Evolutionary conservation across 2,888 invertebrate genomes (phyloP).

Genomic region (Stenchaetothrips biformis): DNA sequence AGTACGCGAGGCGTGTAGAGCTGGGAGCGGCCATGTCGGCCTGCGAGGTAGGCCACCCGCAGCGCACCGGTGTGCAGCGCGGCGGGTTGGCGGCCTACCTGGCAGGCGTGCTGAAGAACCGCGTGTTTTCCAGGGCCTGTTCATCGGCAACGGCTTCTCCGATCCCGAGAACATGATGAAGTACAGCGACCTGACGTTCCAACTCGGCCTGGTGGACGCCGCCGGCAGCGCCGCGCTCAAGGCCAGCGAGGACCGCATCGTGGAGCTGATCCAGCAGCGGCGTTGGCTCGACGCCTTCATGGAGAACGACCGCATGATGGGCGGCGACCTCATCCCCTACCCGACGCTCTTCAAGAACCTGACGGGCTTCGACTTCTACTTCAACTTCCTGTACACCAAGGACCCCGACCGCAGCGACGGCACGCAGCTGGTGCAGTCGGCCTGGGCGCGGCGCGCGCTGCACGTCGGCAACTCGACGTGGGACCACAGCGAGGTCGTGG

Average conservation of each 20-base stretch:
- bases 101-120: too few species aligned
- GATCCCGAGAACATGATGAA: slow-evolving; percentile 52
- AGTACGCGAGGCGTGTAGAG: too few species aligned
- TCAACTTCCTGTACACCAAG: slow-evolving; percentile 63
- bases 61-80: not conserved
- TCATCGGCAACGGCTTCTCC: slow-evolving; percentile 52
- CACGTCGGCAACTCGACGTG: slow-evolving; percentile 36
- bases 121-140: slow-evolving; percentile 45
- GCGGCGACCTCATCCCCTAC: slow-evolving; percentile 15
- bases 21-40: too few species aligned
- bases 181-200: slow-evolving; percentile 52
- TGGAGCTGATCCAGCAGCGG: slow-evolving; percentile 35
- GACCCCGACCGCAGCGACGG: slow-evolving; percentile 45
- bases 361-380: slow-evolving; percentile 72
- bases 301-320: slow-evolving; percentile 29
- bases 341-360: slow-evolving; percentile 63
- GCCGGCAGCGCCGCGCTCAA: not conserved
- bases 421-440: not conserved
- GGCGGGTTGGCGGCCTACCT: too few species aligned
- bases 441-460: slow-evolving; percentile 26
- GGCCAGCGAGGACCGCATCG: not conserved
- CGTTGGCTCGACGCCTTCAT: slow-evolving; percentile 37
- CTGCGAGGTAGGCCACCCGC: not conserved
- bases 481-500: slow-evolving; percentile 50
- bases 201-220: slow-evolving; percentile 48